Conservation (phyloP, 2,797 vertebrate genomes). For the Xyrichtys novacula region DNA sequence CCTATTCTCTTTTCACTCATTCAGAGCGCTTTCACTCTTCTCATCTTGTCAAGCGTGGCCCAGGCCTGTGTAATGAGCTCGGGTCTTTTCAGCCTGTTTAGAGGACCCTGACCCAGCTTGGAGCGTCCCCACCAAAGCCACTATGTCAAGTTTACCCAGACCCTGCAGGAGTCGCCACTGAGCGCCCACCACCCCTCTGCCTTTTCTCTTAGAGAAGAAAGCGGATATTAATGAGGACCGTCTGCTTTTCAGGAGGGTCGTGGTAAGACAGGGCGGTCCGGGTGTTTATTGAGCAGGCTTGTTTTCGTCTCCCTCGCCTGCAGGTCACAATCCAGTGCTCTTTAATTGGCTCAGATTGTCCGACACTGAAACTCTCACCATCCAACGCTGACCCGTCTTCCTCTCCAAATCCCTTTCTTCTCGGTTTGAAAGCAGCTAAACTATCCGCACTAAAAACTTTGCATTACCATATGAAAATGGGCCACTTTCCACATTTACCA, state of each 20-base stretch:
- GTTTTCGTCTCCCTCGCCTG: conserved; percentile 72
- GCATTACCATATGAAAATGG: conserved; percentile 87
- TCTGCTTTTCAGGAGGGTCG: conserved; percentile 74
- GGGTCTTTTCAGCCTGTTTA: conserved; percentile 83
- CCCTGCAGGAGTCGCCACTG: conserved; percentile 81
- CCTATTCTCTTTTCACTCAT: conserved; percentile 86
- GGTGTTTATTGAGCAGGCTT: conserved; percentile 80
- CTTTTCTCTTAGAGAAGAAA: conserved; percentile 77
- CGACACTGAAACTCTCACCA: conserved; percentile 75
- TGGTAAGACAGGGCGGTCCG: conserved; percentile 69
- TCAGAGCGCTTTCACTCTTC: conserved; percentile 85
- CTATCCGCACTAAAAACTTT: conserved; percentile 77
- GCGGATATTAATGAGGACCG: conserved; percentile 84
- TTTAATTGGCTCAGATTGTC: conserved; percentile 89
- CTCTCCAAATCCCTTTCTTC: conserved; percentile 53
- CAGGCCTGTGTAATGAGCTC: conserved; percentile 88
- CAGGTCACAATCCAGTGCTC: conserved; percentile 80
- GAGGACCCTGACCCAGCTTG: conserved; percentile 85
- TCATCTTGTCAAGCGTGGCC: conserved; percentile 89
- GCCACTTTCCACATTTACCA: conserved; percentile 84
- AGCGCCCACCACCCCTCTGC: conserved; percentile 66
- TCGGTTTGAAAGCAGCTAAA: conserved; percentile 66
- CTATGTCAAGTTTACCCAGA: conserved; percentile 82
- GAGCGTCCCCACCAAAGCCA: conserved; percentile 81
- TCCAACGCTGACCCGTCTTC: conserved; percentile 64